Evolutionary conservation across 2,113 vertebrate genomes (phyloP).

Genomic region (Crotalus viridis): DNA sequence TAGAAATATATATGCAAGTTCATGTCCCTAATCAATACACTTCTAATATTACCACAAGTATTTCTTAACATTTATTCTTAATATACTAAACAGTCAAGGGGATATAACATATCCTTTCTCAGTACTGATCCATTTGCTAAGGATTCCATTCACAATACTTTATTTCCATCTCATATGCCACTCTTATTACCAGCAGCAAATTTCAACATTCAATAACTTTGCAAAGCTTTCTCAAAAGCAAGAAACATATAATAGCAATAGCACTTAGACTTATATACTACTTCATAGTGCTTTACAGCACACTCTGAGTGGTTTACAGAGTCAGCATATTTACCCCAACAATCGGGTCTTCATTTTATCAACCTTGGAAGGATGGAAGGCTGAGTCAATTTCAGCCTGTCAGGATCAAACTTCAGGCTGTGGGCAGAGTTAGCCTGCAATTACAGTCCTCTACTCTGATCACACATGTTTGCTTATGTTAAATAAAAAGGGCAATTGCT

Average conservation of each 20-base stretch:
- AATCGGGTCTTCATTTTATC: not conserved
- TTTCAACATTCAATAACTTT: not conserved
- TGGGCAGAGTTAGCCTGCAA: not conserved
- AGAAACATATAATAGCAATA: not conserved
- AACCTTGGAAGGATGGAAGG: not conserved
- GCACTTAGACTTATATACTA: not conserved
- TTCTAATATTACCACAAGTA: not conserved
- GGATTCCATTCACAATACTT: not conserved
- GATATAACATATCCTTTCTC: not conserved
- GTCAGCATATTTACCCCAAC: not conserved
- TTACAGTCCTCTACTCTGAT: not conserved
- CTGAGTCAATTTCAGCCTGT: not conserved
- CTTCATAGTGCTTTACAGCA: not conserved
- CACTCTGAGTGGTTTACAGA: not conserved
- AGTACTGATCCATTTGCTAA: not conserved
- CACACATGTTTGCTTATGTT: not conserved
- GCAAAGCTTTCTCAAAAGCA: not conserved
- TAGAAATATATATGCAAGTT: not conserved
- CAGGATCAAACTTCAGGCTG: not conserved
- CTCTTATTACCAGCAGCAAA: not conserved
- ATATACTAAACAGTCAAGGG: not conserved
- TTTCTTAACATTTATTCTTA: not conserved
- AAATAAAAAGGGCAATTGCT: not conserved
- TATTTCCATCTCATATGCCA: not conserved
- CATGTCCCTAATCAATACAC: not conserved